A percentile compares a stretch with the other conserved stretches of the same genome.
phyloP scores from a whole-genome alignment of 2,797 vertebrate species.

The Gambelia wislizenii region DNA sequence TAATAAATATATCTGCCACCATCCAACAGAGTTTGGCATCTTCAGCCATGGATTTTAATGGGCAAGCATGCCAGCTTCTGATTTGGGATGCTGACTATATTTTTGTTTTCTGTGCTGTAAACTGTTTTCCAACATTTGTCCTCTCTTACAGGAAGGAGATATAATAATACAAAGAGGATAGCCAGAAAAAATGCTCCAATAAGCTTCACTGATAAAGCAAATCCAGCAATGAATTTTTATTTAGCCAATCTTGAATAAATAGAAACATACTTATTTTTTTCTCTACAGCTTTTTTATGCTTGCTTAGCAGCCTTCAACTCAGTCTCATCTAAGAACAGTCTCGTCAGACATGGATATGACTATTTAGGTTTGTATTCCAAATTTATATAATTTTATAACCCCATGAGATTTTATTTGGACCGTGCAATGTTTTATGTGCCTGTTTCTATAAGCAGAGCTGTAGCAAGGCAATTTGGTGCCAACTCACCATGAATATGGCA shows the following conservation, averaged over 20 bases:
- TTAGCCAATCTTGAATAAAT: slow-evolving; percentile 15
- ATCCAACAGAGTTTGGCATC: neutral
- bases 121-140: neutral
- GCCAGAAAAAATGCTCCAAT: neutral
- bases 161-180: neutral
- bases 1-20: neutral
- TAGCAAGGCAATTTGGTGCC: neutral
- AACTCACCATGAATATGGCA: neutral
- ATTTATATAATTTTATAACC: neutral
- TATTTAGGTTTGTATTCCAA: slow-evolving; percentile 40
- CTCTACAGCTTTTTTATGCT: slow-evolving; percentile 40
- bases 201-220: slow-evolving; percentile 36
- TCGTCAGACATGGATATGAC: slow-evolving; percentile 33
- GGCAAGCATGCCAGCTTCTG: neutral
- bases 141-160: neutral
- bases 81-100: neutral
- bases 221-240: slow-evolving; percentile 54
- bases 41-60: slow-evolving; percentile 1
- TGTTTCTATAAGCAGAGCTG: neutral
- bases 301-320: slow-evolving; percentile 34
- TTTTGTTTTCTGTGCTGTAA: neutral
- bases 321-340: slow-evolving; percentile 57
- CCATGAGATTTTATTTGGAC: neutral
- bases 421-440: neutral
- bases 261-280: slow-evolving; percentile 45